phyloP scores from a whole-genome alignment of 2,888 invertebrate species.

The Neoascia interrupta region DNA sequence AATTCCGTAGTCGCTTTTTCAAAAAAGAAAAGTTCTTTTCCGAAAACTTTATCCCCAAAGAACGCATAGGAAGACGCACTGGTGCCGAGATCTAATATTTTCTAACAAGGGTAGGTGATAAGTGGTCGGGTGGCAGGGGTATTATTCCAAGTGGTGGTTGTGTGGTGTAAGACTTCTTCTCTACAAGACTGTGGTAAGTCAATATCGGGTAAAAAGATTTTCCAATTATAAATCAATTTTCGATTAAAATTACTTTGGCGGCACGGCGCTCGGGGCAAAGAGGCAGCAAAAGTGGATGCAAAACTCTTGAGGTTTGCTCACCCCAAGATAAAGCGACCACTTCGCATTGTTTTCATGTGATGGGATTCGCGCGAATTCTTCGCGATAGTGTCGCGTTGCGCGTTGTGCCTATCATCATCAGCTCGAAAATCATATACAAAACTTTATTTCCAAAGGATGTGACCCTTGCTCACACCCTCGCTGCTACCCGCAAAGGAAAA shows the following conservation, averaged over 20 bases:
- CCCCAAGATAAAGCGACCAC: slow-evolving; percentile 16
- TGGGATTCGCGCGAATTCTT: slow-evolving; percentile 43
- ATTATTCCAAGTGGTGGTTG: not conserved
- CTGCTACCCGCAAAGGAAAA: slow-evolving; percentile 60
- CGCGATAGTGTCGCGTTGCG: slow-evolving; percentile 34
- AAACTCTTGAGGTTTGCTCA: slow-evolving; percentile 28
- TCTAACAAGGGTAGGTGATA: slow-evolving; percentile 69
- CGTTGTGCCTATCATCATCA: slow-evolving; percentile 43
- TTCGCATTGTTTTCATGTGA: slow-evolving; percentile 36
- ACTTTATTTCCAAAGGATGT: slow-evolving; percentile 1
- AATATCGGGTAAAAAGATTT: slow-evolving; percentile 78
- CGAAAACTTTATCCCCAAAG: slow-evolving; percentile 18
- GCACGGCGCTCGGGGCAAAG: slow-evolving; percentile 20
- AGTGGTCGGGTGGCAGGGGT: slow-evolving; percentile 11
- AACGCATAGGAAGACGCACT: slow-evolving; percentile 31
- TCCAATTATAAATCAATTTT: slow-evolving; percentile 80
- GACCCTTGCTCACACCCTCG: not conserved
- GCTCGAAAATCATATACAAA: slow-evolving; percentile 40
- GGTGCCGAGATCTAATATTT: slow-evolving; percentile 64
- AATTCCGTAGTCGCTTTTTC: slow-evolving; percentile 60
- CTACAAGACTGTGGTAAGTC: slow-evolving; percentile 76
- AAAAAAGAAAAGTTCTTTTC: not conserved
- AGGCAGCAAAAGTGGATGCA: not conserved
- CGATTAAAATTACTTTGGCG: slow-evolving; percentile 79
- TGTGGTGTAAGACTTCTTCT: not conserved